Evolutionary conservation across 2,113 vertebrate species (phyloP), one percentile per base, ranked within the genome.

Genomic region (Hipposideros armiger): DNA sequence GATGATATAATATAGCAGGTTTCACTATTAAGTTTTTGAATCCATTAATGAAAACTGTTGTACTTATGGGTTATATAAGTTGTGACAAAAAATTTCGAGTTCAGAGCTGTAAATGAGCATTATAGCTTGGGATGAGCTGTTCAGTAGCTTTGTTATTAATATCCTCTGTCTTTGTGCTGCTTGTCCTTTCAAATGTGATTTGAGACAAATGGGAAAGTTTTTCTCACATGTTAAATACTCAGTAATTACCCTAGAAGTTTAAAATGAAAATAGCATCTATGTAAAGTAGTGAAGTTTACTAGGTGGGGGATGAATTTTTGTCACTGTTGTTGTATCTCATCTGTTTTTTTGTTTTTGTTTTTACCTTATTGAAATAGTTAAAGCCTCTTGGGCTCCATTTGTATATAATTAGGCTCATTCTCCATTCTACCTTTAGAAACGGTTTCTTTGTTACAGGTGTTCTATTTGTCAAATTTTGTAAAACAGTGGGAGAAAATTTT

Each of bases 81-180:
- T 73, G 20, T 90, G 64, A 66, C 58, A 52, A 11, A 66, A 67
- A 11, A 32, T 77, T 91, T 80, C 95, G 45, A 88, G 47, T 73
- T 74, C 28, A 58, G 90, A 87, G 11, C 40, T 92, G 4, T 64
- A 87, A 91, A 52, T 26, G 14, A 77, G 13, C 22, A 40, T 73
- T 95, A 17, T 69, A 60, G 14, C 4, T 67, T 91, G 67, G 52
- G 42, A 11, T 84, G 45, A 87, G 19, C 93, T 95, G 72, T 62
- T 89, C 77, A 81, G 45, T 85, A 87, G 17, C 54, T 66, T 47
- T 94, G 32, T 47, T 78, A 26, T 50, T 91, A 60, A 74, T 92
- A 73, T 64, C 17, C 17, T 62, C 36, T 85, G 2, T 6, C 32
- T 91, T 7, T 52, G 4, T 87, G 58, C 54, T 74, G 22, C 64